A percentile compares a stretch with the other conserved stretches of the same genome.
Conservation (phyloP, 2,113 vertebrate genomes). For the Myanophis thanlyinensis region DNA sequence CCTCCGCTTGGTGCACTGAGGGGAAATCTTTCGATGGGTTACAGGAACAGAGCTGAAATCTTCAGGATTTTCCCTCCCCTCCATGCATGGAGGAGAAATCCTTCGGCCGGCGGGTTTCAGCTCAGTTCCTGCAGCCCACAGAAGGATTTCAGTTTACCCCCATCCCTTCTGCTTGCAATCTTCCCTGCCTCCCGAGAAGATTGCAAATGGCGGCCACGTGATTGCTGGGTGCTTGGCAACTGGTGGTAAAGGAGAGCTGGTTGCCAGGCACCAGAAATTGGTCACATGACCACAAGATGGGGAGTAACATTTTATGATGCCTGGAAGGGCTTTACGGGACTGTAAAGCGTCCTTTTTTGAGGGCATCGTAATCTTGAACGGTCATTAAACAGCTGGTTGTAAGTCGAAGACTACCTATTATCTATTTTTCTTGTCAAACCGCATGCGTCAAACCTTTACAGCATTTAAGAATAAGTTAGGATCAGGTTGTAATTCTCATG, state of each 20-base stretch:
- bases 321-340: background rate
- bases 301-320: background rate
- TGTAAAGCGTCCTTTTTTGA: background rate
- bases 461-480: background rate
- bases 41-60: background rate
- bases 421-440: background rate
- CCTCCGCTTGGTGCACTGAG: background rate
- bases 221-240: background rate
- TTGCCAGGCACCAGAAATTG: background rate
- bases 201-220: background rate
- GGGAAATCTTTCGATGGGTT: background rate
- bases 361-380: background rate
- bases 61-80: background rate
- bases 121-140: background rate
- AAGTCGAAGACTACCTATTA: background rate
- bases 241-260: no score
- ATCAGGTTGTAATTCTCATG: background rate
- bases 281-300: background rate
- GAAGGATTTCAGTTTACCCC: background rate
- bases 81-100: background rate
- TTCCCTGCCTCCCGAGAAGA: background rate
- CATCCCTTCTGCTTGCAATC: background rate
- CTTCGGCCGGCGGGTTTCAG: background rate
- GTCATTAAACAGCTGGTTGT: background rate
- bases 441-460: background rate